phyloP scores from a whole-genome alignment of 1,140 invertebrate species.

The Potamilus streckersoni region DNA sequence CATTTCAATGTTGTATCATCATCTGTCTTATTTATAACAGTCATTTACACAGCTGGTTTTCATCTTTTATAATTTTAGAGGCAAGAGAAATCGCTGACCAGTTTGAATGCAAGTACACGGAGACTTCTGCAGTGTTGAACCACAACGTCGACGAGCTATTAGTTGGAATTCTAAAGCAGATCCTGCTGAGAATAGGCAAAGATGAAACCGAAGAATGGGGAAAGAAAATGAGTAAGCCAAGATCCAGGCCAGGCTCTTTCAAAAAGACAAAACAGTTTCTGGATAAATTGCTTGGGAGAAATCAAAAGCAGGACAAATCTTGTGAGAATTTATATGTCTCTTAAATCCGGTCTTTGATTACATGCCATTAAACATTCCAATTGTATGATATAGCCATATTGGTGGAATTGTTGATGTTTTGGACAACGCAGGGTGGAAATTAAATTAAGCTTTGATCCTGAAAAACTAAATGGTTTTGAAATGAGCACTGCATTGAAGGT shows the following conservation, averaged over 20 bases:
- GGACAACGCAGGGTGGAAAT: too few relatives aligned
- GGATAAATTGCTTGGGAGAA: constrained; percentile 19
- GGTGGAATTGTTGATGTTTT: too few relatives aligned
- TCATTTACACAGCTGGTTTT: constrained; percentile 2
- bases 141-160: constrained; percentile 85
- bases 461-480: too few relatives aligned
- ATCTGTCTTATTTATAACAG: neutral
- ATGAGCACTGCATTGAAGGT: too few relatives aligned
- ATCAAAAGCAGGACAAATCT: constrained; percentile 16
- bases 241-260: constrained; percentile 23
- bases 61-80: constrained; percentile 43
- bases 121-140: constrained; percentile 83
- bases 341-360: too few relatives aligned
- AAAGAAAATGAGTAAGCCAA: constrained; percentile 9
- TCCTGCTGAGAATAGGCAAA: constrained; percentile 46
- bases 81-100: constrained; percentile 72
- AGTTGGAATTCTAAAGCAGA: constrained; percentile 78
- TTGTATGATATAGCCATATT: too few relatives aligned
- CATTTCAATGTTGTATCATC: too few relatives aligned
- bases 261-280: constrained; percentile 28
- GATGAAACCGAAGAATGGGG: constrained; percentile 1
- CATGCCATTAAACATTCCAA: too few relatives aligned
- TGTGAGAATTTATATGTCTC: constrained; percentile 25
- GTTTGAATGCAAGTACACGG: constrained; percentile 85
- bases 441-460: too few relatives aligned